A percentile compares a stretch with the other conserved stretches of the same genome.
These are phyloP conservation scores for Amiota minor DNA, from an alignment of 2,888 invertebrate species.

Conservation along the genomic window DNA sequence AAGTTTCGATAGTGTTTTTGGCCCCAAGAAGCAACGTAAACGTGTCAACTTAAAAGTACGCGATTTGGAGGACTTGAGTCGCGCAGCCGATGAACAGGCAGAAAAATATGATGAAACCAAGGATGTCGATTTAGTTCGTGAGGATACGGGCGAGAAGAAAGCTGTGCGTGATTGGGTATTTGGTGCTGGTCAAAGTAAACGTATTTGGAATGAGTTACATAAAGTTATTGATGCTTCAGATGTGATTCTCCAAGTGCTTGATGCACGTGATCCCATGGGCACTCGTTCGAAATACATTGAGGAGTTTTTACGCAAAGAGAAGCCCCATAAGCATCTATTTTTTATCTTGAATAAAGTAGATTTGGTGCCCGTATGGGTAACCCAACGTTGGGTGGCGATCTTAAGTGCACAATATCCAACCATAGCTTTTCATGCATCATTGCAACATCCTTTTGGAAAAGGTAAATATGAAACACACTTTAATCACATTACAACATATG, in stretches of 20 bases:
- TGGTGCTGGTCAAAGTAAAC: conserved; percentile 94
- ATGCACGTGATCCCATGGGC: conserved; percentile 97
- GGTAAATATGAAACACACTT: conserved; percentile 74
- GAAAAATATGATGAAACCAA: conserved; percentile 87
- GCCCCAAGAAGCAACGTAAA: conserved; percentile 95
- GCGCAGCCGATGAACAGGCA: conserved; percentile 80
- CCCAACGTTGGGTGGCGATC: conserved; percentile 97
- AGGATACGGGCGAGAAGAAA: conserved; percentile 86
- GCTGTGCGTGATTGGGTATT: conserved; percentile 94
- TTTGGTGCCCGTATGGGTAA: conserved; percentile 97
- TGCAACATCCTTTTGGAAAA: conserved; percentile 98
- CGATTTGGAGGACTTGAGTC: conserved; percentile 85
- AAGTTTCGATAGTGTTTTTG: conserved; percentile 94
- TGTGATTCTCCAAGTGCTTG: conserved; percentile 95
- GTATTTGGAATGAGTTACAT: conserved; percentile 99
- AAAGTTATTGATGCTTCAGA: conserved; percentile 99
- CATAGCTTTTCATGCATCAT: conserved; percentile 97
- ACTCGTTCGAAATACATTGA: conserved; percentile 95
- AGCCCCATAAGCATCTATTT: conserved; percentile 96
- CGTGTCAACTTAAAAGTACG: conserved; percentile 85
- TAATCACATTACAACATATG: not conserved
- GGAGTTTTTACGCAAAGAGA: conserved; percentile 93
- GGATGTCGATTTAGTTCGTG: conserved; percentile 88
- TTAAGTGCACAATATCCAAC: conserved; percentile 97
- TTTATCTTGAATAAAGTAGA: conserved; percentile 98